Base-by-base conservation (phyloP, 2,113 vertebrate genomes). In the Cygnus atratus region DNA sequence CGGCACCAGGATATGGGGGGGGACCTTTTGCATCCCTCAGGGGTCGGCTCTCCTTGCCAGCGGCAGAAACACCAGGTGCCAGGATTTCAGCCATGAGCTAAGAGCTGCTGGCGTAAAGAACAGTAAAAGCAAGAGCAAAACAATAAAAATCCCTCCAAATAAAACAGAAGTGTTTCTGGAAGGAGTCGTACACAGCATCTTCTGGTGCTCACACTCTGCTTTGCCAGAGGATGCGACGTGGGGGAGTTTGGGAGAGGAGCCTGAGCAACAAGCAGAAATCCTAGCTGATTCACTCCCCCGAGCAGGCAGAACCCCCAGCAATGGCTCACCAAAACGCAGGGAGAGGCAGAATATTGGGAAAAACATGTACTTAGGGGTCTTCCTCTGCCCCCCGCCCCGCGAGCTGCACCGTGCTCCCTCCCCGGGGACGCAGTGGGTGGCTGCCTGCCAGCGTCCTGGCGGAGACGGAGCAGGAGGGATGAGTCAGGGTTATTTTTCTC, bases 351-450 rank as follows among this genome's bases (percentile, higher is more conserved):
- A 33, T 1, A 6, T 21, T 25, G 58, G n/a, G 19, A 19, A 17
- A 4, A 7, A 31, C 0, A 0, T 0, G 0, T 12, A 2, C 22
- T 14, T 16, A 2, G 55, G 46, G 41, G 48, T 4, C 33, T 26
- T 4, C 25, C 50, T 15, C 52, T 6, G 73, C 67, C 78, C 33
- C 58, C 43, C 46, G 14, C 16, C 3, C 80, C 6, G 17, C 4
- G 15, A 66, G 22, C 39, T 1, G 1, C 57, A 25, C 44, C 12
- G 4, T 6, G 10, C 11, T 68, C 33, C 46, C 39, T 59, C 46
- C 48, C 43, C 0, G 1, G 20, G 37, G 44, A 78, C 8, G 15
- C 15, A 20, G 12, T 0, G 1, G 62, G 22, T 1, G 15, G 90
- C 73, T 54, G 50, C 37, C 58, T 6, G 1, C 46, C 76, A 41